Conservation (phyloP, 2,113 vertebrate species). For the Vireo altiloquus region DNA sequence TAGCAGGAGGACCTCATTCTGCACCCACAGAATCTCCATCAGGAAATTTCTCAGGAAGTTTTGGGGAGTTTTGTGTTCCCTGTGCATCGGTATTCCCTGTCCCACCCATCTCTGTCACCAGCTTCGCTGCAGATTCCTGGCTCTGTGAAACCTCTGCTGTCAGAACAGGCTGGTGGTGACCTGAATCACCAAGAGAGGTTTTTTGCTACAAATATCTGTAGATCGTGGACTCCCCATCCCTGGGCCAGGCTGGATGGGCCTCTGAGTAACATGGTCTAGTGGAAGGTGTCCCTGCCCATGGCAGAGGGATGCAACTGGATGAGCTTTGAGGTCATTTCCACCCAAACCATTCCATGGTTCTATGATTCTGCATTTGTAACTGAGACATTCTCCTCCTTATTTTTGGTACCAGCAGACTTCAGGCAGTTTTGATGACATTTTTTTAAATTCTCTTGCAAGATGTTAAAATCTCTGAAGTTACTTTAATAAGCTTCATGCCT, state of each 20-base stretch:
- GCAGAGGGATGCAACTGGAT: background rate
- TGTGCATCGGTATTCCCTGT: background rate
- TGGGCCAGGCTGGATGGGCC: background rate
- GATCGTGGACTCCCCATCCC: background rate
- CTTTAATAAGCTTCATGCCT: background rate
- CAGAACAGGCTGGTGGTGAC: background rate
- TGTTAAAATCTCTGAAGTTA: background rate
- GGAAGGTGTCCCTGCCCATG: background rate
- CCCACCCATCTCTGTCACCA: fast-evolving
- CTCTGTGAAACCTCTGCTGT: background rate
- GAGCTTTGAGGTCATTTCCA: background rate
- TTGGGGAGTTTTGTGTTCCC: background rate
- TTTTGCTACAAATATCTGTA: background rate
- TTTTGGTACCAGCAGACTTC: background rate
- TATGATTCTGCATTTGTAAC: background rate
- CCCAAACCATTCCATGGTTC: background rate
- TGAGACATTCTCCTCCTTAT: background rate
- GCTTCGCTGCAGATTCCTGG: background rate
- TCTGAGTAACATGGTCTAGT: background rate
- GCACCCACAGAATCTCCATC: background rate
- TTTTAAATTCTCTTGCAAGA: background rate
- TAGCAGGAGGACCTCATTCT: background rate
- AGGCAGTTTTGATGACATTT: background rate
- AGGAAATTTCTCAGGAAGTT: background rate
- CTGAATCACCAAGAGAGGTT: background rate